Percentiles rank a stretch among this genome's conserved stretches.
phyloP scores from a whole-genome alignment of 1,140 invertebrate genomes.

The Drosophila sp. region DNA sequence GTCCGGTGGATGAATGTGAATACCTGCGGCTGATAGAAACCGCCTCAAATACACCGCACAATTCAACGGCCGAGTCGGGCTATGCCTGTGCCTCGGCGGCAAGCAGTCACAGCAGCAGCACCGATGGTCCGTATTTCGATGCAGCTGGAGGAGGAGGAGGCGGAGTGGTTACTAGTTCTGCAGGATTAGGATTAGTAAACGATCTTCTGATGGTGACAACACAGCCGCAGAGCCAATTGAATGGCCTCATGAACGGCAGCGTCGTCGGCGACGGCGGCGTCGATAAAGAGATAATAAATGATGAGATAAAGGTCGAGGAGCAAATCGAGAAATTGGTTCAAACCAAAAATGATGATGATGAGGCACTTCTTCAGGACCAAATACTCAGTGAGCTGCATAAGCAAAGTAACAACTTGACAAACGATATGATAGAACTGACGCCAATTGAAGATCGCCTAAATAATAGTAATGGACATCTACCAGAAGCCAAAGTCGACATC shows the following conservation, averaged over 20 bases:
- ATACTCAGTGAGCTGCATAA: conserved; percentile 71
- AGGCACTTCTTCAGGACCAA: conserved; percentile 58
- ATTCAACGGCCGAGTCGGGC: conserved; percentile 84
- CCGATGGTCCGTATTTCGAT: conserved; percentile 85
- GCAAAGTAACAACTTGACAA: conserved; percentile 51
- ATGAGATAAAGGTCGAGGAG: conserved; percentile 24
- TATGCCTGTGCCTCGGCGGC: conserved; percentile 83
- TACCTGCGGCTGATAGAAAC: conserved; percentile 83
- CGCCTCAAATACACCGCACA: conserved; percentile 82
- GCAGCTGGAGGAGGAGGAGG: conserved; percentile 53
- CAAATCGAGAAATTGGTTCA: neutral
- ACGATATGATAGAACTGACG: conserved; percentile 17
- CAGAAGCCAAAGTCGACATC: conserved; percentile 14
- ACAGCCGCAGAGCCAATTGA: conserved; percentile 51
- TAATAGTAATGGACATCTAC: conserved; percentile 46
- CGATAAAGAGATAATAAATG: neutral
- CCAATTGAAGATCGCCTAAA: conserved; percentile 20
- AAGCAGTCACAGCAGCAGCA: conserved; percentile 79
- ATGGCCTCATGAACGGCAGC: conserved; percentile 46
- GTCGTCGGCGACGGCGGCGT: conserved; percentile 41
- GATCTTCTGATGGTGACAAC: conserved; percentile 39
- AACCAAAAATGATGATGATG: conserved; percentile 22
- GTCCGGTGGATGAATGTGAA: conserved; percentile 86
- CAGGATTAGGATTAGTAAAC: conserved; percentile 19
- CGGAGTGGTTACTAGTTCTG: conserved; percentile 42